These are phyloP conservation scores for Phycodurus eques DNA, from an alignment of 2,113 vertebrate species.

Conservation along the genomic window DNA sequence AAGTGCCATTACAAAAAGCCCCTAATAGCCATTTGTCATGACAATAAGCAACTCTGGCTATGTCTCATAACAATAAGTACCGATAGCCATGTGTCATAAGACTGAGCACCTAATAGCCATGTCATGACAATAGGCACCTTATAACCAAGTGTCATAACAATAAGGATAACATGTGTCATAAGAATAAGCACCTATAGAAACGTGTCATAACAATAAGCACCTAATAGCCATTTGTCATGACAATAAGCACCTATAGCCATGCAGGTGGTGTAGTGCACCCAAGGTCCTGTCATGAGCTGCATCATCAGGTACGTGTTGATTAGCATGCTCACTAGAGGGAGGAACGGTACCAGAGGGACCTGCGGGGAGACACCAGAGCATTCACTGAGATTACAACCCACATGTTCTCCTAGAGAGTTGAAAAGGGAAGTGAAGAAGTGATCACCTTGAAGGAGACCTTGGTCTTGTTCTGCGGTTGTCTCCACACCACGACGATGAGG, in stretches of 20 bases:
- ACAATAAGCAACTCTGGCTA: too few relatives aligned
- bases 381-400: not conserved
- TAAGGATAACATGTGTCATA: too few relatives aligned
- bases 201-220: not conserved
- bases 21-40: too few relatives aligned
- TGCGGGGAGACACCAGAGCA: slow-evolving; percentile 43
- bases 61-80: too few relatives aligned
- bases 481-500: slow-evolving; percentile 79
- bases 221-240: not conserved
- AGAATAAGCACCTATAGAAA: too few relatives aligned
- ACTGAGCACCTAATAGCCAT: too few relatives aligned
- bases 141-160: too few relatives aligned
- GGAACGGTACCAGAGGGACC: slow-evolving; percentile 87
- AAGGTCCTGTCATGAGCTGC: slow-evolving; percentile 87
- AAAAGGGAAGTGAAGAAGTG: not conserved
- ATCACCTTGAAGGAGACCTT: slow-evolving; percentile 92
- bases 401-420: not conserved
- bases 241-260: slow-evolving; percentile 77
- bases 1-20: too few relatives aligned
- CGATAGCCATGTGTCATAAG: too few relatives aligned
- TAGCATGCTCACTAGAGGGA: slow-evolving; percentile 90
- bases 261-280: slow-evolving; percentile 90
- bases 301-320: slow-evolving; percentile 97
- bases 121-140: not conserved
- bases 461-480: slow-evolving; percentile 91